Base-by-base conservation (phyloP, 1,140 invertebrate genomes). In the Manduca sexta region DNA sequence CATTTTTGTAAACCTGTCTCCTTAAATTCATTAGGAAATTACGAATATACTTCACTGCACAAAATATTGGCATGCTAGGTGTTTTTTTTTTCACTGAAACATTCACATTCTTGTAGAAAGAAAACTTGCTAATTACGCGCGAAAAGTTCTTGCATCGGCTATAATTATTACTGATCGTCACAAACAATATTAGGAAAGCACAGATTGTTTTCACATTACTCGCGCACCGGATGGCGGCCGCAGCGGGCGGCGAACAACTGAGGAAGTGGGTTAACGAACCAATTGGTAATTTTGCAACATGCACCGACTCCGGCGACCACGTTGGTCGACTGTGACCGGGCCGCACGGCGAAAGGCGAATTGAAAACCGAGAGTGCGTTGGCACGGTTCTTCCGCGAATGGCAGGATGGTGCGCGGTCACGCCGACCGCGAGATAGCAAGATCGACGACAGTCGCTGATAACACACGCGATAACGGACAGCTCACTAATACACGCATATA, bases 301-400 rank as follows among this genome's bases (percentile, higher is more conserved):
- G 66, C 62, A 69, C 60, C 48, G 57, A 43, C 66, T 52, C 38
- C 44, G 57, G 46, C 58, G 56, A 69, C 60, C 56, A 58, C 60
- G 61, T 51, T 52, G 55, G 48, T 50, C 59, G 64, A 74, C 56
- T 71, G 69, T 74, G 69, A 80, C 69, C 60, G 64, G 56, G 43
- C 30, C 56, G 54, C 43, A 51, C 45, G 68, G 73, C 76, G 71
- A 80, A 79, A 79, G 76, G 76, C 69, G 56, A 55, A 61, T 58
- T 67, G 63, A 78, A 76, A 81, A 74, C 64, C 69, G 74, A 76
- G 77, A 80, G 77, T 69, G 64, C 71, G 64, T 79, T 69, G 67
- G 64, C 74, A 69, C 78, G 66, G 58, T 69, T 75, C 69, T 69
- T 67, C 60, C 68, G 60, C 74, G 69, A 82, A 70, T 80, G 78